A percentile compares a stretch with the other conserved stretches of the same genome.
Conservation (phyloP, 2,888 invertebrate species). For the Sinodicranocentrus sp. region DNA sequence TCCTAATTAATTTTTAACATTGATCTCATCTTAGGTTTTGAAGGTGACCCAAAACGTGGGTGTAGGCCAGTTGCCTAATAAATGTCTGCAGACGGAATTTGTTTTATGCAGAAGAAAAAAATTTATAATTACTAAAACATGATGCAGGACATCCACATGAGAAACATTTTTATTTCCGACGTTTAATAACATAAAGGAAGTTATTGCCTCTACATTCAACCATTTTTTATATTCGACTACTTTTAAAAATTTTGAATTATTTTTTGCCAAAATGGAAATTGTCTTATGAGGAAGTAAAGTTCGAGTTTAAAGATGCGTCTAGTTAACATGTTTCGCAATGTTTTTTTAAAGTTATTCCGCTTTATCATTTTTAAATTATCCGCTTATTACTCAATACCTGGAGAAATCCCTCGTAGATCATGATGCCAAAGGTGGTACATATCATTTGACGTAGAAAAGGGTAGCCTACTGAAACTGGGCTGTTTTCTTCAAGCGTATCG, state of each 20-base stretch:
- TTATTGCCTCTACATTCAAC: background rate
- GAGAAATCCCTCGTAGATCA: background rate
- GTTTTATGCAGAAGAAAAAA: too few species aligned
- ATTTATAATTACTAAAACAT: background rate
- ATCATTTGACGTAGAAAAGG: too few species aligned
- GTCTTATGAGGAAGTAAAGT: background rate
- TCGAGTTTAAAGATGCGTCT: background rate
- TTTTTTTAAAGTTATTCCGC: background rate
- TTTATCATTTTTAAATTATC: background rate
- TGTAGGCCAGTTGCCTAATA: constrained; percentile 37
- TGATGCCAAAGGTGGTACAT: background rate
- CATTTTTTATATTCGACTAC: background rate
- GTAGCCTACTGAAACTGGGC: background rate
- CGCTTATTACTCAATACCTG: background rate
- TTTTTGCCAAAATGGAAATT: background rate
- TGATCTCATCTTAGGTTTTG: too few species aligned
- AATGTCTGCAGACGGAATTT: background rate
- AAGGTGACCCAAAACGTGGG: constrained; percentile 66
- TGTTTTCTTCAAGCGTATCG: background rate
- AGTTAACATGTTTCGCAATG: background rate
- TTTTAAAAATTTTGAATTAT: background rate
- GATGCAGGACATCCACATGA: background rate
- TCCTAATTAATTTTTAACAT: too few species aligned
- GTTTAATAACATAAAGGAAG: background rate
- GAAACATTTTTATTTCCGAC: background rate